Conservation (phyloP, 2,888 invertebrate genomes). For the Cataglyphis albicans region DNA sequence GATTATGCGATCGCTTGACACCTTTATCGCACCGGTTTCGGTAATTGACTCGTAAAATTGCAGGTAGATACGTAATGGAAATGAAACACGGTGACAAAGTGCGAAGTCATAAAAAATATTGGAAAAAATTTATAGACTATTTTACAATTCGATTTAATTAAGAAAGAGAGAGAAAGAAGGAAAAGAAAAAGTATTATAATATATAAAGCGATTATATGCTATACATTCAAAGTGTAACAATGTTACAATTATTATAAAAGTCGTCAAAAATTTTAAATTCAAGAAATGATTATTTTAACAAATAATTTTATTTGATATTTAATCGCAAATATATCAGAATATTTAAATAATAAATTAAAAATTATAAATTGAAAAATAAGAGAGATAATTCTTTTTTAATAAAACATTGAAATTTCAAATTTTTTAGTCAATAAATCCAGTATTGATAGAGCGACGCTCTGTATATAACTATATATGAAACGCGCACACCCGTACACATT, state of each 20-base stretch:
- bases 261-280: neutral
- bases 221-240: neutral
- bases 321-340: neutral
- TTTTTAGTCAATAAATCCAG: neutral
- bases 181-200: neutral
- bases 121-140: constrained; percentile 1
- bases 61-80: constrained; percentile 18
- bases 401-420: neutral
- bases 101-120: constrained; percentile 3
- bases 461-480: neutral
- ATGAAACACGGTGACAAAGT: constrained; percentile 17
- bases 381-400: neutral
- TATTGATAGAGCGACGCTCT: neutral
- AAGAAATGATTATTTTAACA: neutral
- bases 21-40: constrained; percentile 21
- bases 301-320: neutral
- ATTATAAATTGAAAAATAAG: neutral
- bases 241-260: neutral
- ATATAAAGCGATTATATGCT: neutral
- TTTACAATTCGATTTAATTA: constrained; percentile 1
- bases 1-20: neutral
- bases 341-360: neutral
- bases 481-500: neutral
- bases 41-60: constrained; percentile 23
- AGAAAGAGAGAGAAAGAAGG: neutral